Conservation (phyloP, 2,888 invertebrate genomes). For the Tanytarsus gracilentus region DNA sequence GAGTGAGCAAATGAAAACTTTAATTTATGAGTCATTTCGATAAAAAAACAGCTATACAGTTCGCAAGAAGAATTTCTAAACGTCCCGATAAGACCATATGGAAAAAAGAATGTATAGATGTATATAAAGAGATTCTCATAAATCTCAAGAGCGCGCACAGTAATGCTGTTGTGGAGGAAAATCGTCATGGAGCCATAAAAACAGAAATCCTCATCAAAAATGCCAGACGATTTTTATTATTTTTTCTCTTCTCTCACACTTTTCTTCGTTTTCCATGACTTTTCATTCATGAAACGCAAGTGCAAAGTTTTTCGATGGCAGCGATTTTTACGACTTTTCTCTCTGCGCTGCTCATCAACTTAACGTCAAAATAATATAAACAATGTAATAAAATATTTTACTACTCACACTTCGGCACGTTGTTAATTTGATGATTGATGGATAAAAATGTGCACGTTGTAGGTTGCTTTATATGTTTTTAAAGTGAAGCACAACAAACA, state of each 20-base stretch:
- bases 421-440: constrained; percentile 18
- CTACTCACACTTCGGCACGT: constrained; percentile 9
- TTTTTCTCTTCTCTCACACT: background rate
- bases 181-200: constrained; percentile 20
- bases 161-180: constrained; percentile 9
- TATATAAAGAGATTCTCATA: no score
- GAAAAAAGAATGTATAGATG: background rate
- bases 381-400: background rate
- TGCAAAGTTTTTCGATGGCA: background rate
- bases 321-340: constrained; percentile 21
- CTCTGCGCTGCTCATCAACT: background rate
- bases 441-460: background rate
- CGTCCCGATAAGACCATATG: background rate
- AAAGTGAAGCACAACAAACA: no score
- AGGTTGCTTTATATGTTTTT: no score
- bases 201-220: background rate
- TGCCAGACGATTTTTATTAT: constrained; percentile 27
- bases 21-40: no score
- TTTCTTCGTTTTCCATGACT: background rate
- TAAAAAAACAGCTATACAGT: no score
- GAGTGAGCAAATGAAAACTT: no score
- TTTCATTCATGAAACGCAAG: constrained; percentile 5
- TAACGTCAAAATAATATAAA: constrained; percentile 7
- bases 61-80: no score
- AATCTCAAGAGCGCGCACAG: constrained; percentile 5